Conservation (phyloP, 2,888 invertebrate genomes). For the Erynnis tages region DNA sequence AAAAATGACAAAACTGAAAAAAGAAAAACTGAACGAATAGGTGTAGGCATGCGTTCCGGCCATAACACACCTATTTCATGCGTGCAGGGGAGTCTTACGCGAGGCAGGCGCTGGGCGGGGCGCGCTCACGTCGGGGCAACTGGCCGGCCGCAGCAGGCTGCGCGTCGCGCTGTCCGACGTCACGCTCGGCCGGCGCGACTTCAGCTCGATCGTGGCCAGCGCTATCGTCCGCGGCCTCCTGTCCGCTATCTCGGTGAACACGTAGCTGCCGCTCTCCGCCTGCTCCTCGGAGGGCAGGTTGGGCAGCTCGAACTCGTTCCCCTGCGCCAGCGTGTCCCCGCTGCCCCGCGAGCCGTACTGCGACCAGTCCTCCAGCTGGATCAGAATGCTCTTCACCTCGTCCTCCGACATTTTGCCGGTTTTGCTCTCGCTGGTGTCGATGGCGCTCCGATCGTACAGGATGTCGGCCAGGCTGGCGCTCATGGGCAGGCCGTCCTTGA, state of each 20-base stretch:
- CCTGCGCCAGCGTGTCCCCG: slow-evolving; percentile 71
- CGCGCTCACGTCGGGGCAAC: slow-evolving; percentile 58
- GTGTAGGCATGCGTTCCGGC: slow-evolving; percentile 48
- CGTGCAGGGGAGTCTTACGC: slow-evolving; percentile 65
- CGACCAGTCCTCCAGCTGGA: slow-evolving; percentile 75
- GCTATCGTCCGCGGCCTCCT: slow-evolving; percentile 75
- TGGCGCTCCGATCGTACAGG: slow-evolving; percentile 62
- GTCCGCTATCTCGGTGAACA: slow-evolving; percentile 77
- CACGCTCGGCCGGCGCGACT: slow-evolving; percentile 55
- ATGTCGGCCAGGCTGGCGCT: slow-evolving; percentile 71
- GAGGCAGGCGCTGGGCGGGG: slow-evolving; percentile 38
- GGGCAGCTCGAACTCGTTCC: slow-evolving; percentile 71
- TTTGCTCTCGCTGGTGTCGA: slow-evolving; percentile 56
- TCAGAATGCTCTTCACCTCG: slow-evolving; percentile 72
- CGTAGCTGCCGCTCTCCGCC: slow-evolving; percentile 52
- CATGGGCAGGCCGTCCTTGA: slow-evolving; percentile 50
- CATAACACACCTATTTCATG: slow-evolving; percentile 76
- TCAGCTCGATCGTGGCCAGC: slow-evolving; percentile 64
- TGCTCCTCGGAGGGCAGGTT: slow-evolving; percentile 70
- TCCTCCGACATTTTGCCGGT: slow-evolving; percentile 63
- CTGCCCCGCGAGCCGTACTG: slow-evolving; percentile 72
- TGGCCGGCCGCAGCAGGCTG: slow-evolving; percentile 39
- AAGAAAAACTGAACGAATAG: slow-evolving; percentile 32
- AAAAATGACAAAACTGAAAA: slow-evolving; percentile 28
- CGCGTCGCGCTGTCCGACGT: slow-evolving; percentile 32